A percentile compares a stretch with the other conserved stretches of the same genome.
Evolutionary conservation across 2,113 vertebrate species (phyloP).

Genomic region (Mionectes macconnelli): DNA sequence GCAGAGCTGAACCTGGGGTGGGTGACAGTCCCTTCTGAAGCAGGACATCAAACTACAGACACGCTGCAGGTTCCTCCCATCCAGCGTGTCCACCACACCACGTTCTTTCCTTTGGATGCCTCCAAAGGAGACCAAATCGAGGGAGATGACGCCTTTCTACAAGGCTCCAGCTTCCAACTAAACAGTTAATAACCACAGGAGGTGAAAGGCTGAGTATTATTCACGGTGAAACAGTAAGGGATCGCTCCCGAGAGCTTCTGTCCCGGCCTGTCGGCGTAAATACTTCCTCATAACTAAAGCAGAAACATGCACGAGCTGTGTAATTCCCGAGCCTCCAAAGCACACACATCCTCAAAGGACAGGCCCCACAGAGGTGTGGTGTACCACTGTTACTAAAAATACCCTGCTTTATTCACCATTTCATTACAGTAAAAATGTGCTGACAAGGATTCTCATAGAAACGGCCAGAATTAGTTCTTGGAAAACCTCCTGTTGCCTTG

Average conservation of each 20-base stretch:
- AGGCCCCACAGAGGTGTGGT: neutral
- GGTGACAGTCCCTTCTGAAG: neutral
- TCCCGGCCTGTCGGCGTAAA: neutral
- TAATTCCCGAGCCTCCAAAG: neutral
- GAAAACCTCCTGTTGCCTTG: constrained; percentile 36
- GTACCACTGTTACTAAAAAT: constrained; percentile 38
- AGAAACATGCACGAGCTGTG: neutral
- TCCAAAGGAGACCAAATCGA: neutral
- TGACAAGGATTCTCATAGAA: constrained; percentile 4
- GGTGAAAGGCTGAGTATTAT: neutral
- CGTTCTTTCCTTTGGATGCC: neutral
- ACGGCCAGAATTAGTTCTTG: constrained; percentile 30
- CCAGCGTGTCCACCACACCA: rapidly evolving
- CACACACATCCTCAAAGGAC: neutral
- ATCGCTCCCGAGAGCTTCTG: neutral
- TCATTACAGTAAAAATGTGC: neutral
- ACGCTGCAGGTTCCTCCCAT: neutral
- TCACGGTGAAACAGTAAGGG: neutral
- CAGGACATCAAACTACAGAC: neutral
- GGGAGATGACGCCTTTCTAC: neutral
- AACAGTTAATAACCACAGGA: neutral
- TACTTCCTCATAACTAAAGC: neutral
- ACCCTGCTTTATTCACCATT: neutral
- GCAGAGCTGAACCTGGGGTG: neutral
- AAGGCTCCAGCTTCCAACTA: neutral